Evolutionary conservation across 2,888 invertebrate genomes (phyloP).

Genomic region (Tipula lateralis): DNA sequence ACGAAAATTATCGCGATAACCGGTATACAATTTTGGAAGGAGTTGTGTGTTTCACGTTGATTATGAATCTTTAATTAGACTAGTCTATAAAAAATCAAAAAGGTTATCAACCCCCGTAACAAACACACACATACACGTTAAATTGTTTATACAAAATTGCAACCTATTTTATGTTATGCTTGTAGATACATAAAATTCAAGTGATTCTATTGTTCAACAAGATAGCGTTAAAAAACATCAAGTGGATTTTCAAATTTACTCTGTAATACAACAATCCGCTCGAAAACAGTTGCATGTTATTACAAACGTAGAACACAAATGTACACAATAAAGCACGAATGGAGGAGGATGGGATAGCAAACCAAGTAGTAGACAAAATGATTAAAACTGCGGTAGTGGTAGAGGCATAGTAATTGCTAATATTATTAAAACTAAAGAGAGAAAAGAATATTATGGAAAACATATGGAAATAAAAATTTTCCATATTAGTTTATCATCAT

Average conservation of each 20-base stretch:
- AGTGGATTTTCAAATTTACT: neutral
- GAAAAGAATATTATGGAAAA: neutral
- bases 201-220: neutral
- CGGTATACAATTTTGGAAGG: neutral
- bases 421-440: neutral
- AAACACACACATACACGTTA: too few relatives aligned
- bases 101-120: neutral
- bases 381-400: neutral
- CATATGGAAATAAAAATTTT: neutral
- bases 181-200: neutral
- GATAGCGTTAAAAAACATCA: neutral
- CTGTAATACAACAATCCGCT: neutral
- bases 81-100: neutral
- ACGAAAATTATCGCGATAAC: neutral
- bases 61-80: neutral
- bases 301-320: neutral
- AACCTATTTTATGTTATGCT: neutral
- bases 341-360: neutral
- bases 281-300: neutral
- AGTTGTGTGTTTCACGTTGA: neutral
- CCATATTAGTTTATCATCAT: neutral
- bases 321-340: neutral
- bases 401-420: neutral
- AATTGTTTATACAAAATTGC: neutral
- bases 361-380: neutral